Percentiles rank a stretch among this genome's conserved stretches.
These are phyloP conservation scores for Hirtodrosophila cameraria DNA, from an alignment of 2,888 invertebrate genomes.

Conservation along the genomic window DNA sequence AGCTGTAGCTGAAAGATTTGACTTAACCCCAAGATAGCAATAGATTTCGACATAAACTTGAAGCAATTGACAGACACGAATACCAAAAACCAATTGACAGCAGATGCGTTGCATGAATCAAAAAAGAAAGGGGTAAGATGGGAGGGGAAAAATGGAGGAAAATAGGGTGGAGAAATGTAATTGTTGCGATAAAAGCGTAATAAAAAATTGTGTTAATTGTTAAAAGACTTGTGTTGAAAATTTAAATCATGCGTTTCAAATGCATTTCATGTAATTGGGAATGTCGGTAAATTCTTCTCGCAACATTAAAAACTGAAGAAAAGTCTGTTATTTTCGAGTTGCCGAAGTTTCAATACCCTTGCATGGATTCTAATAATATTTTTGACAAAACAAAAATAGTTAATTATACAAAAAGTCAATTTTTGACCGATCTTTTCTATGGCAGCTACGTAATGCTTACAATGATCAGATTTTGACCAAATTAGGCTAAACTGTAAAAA, in stretches of 20 bases:
- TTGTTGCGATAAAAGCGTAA: slow-evolving; percentile 62
- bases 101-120: slow-evolving; percentile 58
- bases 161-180: slow-evolving; percentile 41
- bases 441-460: no score
- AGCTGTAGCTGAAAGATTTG: slow-evolving; percentile 4
- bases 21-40: slow-evolving; percentile 15
- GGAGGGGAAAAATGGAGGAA: slow-evolving; percentile 18
- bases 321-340: no score
- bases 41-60: slow-evolving; percentile 58
- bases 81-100: slow-evolving; percentile 40
- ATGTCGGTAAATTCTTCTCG: background rate
- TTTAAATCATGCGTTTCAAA: slow-evolving; percentile 20
- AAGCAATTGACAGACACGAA: slow-evolving; percentile 59
- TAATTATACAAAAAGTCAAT: no score
- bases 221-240: slow-evolving; percentile 35
- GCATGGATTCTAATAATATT: no score
- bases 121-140: slow-evolving; percentile 14
- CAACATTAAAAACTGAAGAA: no score
- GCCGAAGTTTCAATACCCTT: no score
- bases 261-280: slow-evolving; percentile 4
- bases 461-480: no score
- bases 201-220: slow-evolving; percentile 74
- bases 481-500: no score
- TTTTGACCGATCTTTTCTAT: no score
- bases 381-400: no score